These are phyloP conservation scores for Bicyclus anynana DNA, from an alignment of 1,140 invertebrate genomes.

Conservation along the genomic window DNA sequence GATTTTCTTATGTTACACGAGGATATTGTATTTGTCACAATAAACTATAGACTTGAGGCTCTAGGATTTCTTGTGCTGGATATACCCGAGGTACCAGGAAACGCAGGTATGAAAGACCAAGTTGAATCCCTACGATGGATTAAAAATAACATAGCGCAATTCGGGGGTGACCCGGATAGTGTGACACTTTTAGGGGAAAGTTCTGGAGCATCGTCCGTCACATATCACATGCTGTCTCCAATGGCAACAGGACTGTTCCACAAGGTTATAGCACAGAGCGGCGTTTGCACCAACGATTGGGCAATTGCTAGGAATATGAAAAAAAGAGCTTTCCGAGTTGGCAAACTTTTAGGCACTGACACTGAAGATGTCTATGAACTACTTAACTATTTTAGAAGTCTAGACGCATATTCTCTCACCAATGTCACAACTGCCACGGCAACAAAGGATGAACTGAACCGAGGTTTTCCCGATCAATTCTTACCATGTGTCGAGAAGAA, in stretches of 20 bases:
- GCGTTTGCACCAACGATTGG: constrained; percentile 78
- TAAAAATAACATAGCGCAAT: constrained; percentile 70
- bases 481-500: constrained; percentile 60
- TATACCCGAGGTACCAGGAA: constrained; percentile 77
- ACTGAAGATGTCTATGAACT: constrained; percentile 59
- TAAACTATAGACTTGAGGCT: constrained; percentile 27
- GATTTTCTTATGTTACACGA: constrained; percentile 9
- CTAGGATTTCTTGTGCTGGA: constrained; percentile 79
- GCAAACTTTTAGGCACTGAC: constrained; percentile 57
- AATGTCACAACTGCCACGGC: constrained; percentile 42
- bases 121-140: constrained; percentile 62
- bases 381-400: constrained; percentile 60
- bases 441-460: constrained; percentile 38
- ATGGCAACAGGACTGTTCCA: constrained; percentile 78
- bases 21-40: constrained; percentile 3
- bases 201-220: constrained; percentile 82
- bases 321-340: constrained; percentile 55
- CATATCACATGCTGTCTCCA: constrained; percentile 82
- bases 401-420: constrained; percentile 28
- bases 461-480: constrained; percentile 58
- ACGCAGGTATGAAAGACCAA: constrained; percentile 82
- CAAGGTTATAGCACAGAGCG: constrained; percentile 78
- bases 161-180: constrained; percentile 84
- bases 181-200: constrained; percentile 86
- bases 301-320: constrained; percentile 84